Conservation (phyloP, 2,113 vertebrate genomes). For the Gasterosteus aculeatus region DNA sequence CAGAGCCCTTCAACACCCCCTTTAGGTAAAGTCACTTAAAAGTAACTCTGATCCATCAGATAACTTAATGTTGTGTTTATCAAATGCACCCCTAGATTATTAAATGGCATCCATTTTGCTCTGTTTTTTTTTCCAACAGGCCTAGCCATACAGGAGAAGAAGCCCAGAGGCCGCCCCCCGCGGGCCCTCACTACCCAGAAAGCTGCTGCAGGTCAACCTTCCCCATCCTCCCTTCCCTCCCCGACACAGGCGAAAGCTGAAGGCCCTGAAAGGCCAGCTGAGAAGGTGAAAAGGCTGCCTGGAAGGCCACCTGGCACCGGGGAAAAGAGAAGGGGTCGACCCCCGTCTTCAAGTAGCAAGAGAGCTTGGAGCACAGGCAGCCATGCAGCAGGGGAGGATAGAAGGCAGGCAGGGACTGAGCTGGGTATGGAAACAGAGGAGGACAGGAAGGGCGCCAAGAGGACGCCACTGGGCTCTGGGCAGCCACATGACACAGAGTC, state of each 20-base stretch:
- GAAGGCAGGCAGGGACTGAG: slow-evolving; percentile 72
- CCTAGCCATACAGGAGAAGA: slow-evolving; percentile 76
- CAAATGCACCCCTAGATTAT: not conserved
- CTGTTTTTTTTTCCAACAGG: slow-evolving; percentile 40
- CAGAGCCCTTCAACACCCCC: slow-evolving; percentile 86
- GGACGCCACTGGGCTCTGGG: slow-evolving; percentile 76
- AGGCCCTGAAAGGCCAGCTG: slow-evolving; percentile 79
- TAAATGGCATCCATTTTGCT: slow-evolving; percentile 35
- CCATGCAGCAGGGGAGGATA: slow-evolving; percentile 81
- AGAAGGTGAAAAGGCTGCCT: slow-evolving; percentile 88
- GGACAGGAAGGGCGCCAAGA: slow-evolving; percentile 87
- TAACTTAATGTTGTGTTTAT: not conserved
- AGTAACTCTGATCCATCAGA: not conserved
- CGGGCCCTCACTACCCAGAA: slow-evolving; percentile 73
- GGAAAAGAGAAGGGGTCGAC: slow-evolving; percentile 94
- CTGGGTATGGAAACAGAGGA: slow-evolving; percentile 78
- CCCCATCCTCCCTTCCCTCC: slow-evolving; percentile 60
- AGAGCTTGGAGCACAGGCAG: slow-evolving; percentile 78
- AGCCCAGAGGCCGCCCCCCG: slow-evolving; percentile 84
- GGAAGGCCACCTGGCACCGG: slow-evolving; percentile 83
- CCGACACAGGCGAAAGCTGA: slow-evolving; percentile 84
- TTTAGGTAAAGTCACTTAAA: slow-evolving; percentile 81
- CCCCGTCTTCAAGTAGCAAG: slow-evolving; percentile 87
- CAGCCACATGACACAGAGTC: slow-evolving; percentile 69
- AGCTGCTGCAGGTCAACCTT: slow-evolving; percentile 56